Evolutionary conservation across 2,888 invertebrate genomes (phyloP).

Genomic region (Drosophila fungiperda): DNA sequence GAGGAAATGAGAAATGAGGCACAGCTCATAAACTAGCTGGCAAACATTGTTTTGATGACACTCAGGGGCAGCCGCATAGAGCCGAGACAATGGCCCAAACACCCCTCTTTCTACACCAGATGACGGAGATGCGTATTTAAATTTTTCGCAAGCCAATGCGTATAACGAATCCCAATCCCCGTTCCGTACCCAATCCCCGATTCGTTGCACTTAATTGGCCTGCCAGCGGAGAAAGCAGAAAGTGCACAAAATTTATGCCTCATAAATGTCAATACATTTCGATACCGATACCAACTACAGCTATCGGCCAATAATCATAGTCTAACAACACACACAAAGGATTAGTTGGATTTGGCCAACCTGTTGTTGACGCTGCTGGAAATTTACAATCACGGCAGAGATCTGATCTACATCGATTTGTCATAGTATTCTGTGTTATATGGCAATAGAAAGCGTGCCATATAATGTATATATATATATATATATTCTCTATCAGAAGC

Average conservation of each 20-base stretch:
- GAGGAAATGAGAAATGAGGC: constrained; percentile 43
- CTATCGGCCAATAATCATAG: constrained; percentile 9
- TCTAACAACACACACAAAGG: constrained; percentile 13
- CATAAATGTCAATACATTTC: constrained; percentile 71
- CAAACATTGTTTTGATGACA: constrained; percentile 80
- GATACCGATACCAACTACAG: constrained; percentile 7
- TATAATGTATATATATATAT: background rate
- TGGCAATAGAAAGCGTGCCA: background rate
- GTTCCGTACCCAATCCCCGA: constrained; percentile 25
- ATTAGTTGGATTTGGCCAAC: constrained; percentile 9
- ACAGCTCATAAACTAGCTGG: constrained; percentile 76
- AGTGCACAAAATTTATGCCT: constrained; percentile 69
- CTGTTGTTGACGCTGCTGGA: constrained; percentile 17
- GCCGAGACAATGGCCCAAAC: constrained; percentile 45
- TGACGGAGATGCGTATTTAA: constrained; percentile 61
- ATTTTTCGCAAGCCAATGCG: constrained; percentile 64
- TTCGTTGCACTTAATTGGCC: constrained; percentile 78
- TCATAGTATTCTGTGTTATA: constrained; percentile 1
- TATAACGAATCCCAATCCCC: constrained; percentile 61
- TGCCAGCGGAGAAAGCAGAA: constrained; percentile 53
- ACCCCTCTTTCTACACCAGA: constrained; percentile 36
- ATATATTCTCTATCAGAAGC: background rate
- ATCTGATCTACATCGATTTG: constrained; percentile 20
- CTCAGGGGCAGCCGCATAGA: constrained; percentile 67
- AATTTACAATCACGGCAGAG: background rate